phyloP scores from a whole-genome alignment of 2,113 vertebrate genomes.

The Rhea americana region DNA sequence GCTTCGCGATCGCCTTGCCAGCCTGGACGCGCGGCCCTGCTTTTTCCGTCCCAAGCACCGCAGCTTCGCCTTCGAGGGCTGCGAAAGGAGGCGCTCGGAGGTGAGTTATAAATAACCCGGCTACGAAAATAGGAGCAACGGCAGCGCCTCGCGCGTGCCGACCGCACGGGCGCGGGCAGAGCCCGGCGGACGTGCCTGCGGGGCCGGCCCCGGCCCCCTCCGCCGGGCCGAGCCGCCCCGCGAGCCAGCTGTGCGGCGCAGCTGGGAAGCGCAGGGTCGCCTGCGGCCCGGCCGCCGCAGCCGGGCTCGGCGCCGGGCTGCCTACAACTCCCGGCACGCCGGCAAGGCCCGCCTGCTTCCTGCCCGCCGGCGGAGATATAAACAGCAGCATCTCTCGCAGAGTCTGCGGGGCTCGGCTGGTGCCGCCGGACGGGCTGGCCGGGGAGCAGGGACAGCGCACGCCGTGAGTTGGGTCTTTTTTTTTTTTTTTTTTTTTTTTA shows the following conservation, averaged over 20 bases:
- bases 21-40: not conserved
- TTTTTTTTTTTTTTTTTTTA: not conserved
- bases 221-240: too few species aligned
- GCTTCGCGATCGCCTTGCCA: too few species aligned
- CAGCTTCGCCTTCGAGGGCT: not conserved
- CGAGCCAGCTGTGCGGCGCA: not conserved
- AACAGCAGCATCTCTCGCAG: not conserved
- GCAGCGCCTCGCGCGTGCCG: not conserved
- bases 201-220: too few species aligned
- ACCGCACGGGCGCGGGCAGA: too few species aligned
- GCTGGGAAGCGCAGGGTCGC: not conserved
- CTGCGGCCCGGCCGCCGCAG: too few species aligned
- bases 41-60: not conserved
- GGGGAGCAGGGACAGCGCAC: not conserved
- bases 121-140: not conserved
- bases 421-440: not conserved
- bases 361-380: not conserved
- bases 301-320: not conserved
- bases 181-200: too few species aligned
- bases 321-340: conserved; percentile 61
- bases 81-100: not conserved
- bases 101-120: not conserved
- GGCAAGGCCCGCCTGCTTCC: not conserved
- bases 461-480: conserved; percentile 11
- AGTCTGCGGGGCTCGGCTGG: not conserved